phyloP scores from a whole-genome alignment of 2,888 invertebrate species.

The Congeria kusceri region DNA sequence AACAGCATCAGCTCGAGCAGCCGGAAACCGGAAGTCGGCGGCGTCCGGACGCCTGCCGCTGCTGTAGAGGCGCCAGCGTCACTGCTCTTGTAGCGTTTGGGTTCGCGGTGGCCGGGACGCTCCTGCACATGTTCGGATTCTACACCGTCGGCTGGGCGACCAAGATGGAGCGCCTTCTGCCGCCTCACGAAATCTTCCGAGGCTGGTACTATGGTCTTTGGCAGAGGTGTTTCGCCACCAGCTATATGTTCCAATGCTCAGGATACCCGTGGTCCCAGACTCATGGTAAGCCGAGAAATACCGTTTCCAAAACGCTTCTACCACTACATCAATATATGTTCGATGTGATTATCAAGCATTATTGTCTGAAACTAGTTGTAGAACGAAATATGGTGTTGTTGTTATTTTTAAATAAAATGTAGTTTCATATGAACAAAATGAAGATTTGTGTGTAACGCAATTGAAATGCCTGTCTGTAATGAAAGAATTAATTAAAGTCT shows the following conservation, averaged over 20 bases:
- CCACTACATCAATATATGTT: no score
- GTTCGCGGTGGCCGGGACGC: constrained; percentile 32
- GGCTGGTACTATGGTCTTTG: neutral
- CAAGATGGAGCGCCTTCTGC: neutral
- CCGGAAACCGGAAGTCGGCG: neutral
- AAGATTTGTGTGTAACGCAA: no score
- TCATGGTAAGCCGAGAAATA: no score
- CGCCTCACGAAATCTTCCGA: neutral
- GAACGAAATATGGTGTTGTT: no score
- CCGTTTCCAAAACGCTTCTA: no score
- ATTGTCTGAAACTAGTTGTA: no score
- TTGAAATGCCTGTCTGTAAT: no score
- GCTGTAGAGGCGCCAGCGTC: constrained; percentile 37
- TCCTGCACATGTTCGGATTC: constrained; percentile 61
- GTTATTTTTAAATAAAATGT: no score
- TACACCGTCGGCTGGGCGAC: constrained; percentile 46
- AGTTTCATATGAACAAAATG: no score
- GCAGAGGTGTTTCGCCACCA: neutral
- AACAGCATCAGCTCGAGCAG: neutral
- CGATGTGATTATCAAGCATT: no score
- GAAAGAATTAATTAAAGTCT: no score
- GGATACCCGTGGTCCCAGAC: no score
- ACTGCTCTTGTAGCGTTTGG: constrained; percentile 44
- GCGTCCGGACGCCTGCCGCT: neutral
- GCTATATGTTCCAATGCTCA: neutral